phyloP scores from a whole-genome alignment of 2,888 invertebrate species.

The Sipunculus nudus region DNA sequence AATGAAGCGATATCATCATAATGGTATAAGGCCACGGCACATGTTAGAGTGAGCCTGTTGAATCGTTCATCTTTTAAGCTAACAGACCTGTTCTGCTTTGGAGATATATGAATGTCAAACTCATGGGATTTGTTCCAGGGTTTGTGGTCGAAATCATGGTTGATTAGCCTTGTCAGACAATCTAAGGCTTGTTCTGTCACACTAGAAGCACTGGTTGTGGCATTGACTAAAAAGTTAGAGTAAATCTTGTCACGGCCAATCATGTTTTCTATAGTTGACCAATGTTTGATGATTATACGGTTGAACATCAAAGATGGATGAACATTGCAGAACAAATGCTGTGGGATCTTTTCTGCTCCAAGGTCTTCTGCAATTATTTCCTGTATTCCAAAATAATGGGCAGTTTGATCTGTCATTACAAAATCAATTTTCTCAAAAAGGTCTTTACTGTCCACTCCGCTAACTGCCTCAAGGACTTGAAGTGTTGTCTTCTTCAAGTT shows the following conservation, averaged over 20 bases:
- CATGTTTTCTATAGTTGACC: constrained; percentile 2
- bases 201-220: neutral
- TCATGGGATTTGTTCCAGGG: neutral
- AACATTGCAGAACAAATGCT: constrained; percentile 7
- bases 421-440: neutral
- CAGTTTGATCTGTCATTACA: no score
- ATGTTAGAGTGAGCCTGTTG: constrained; percentile 11
- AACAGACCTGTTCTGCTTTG: constrained; percentile 10
- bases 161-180: neutral
- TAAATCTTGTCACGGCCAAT: neutral
- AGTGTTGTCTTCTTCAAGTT: neutral
- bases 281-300: neutral
- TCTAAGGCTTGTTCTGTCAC: neutral
- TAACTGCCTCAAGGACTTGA: constrained; percentile 2
- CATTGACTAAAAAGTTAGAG: neutral
- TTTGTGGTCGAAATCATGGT: constrained; percentile 1
- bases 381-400: neutral
- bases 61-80: constrained; percentile 16
- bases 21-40: constrained; percentile 9
- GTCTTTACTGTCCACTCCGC: neutral
- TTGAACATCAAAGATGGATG: constrained; percentile 7
- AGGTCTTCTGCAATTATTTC: neutral
- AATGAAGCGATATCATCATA: constrained; percentile 5
- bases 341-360: neutral
- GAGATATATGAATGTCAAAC: constrained; percentile 1